phyloP scores from a whole-genome alignment of 92 coral and sea anemone species.

The Paragorgia papillata region DNA sequence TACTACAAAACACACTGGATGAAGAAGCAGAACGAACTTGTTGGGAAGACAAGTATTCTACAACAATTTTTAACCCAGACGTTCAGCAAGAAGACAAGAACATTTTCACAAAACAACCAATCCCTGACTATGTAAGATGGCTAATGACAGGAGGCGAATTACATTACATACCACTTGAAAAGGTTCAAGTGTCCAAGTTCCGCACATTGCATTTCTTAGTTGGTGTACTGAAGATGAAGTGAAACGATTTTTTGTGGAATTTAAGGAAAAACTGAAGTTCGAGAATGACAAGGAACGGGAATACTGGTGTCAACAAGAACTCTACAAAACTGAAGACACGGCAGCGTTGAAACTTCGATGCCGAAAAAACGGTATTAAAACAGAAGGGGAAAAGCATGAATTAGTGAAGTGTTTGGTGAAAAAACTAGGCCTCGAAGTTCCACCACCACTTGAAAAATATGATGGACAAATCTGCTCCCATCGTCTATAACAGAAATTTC shows the following conservation, averaged over 20 bases:
- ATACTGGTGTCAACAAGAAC: slow-evolving; percentile 65
- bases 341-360: slow-evolving; percentile 52
- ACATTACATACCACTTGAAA: slow-evolving; percentile 54
- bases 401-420: slow-evolving; percentile 45
- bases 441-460: slow-evolving; percentile 58
- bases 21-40: slow-evolving; percentile 45
- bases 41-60: slow-evolving; percentile 53
- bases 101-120: slow-evolving; percentile 24
- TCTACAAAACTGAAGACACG: slow-evolving; percentile 45
- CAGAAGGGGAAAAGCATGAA: slow-evolving; percentile 63
- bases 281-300: slow-evolving; percentile 55
- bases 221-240: no score
- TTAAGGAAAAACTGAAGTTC: slow-evolving; percentile 49
- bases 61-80: slow-evolving; percentile 47
- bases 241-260: slow-evolving; percentile 45
- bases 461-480: slow-evolving; percentile 50
- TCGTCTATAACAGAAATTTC: slow-evolving; percentile 51
- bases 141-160: slow-evolving; percentile 40
- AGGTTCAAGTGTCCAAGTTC: slow-evolving; percentile 32
- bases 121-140: slow-evolving; percentile 57
- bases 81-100: not conserved
- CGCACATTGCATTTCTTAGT: no score
- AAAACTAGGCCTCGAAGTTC: slow-evolving; percentile 33
- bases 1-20: slow-evolving; percentile 40
- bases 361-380: slow-evolving; percentile 40